Base-by-base conservation (phyloP, 2,888 invertebrate genomes). In the Dusona sp. region DNA sequence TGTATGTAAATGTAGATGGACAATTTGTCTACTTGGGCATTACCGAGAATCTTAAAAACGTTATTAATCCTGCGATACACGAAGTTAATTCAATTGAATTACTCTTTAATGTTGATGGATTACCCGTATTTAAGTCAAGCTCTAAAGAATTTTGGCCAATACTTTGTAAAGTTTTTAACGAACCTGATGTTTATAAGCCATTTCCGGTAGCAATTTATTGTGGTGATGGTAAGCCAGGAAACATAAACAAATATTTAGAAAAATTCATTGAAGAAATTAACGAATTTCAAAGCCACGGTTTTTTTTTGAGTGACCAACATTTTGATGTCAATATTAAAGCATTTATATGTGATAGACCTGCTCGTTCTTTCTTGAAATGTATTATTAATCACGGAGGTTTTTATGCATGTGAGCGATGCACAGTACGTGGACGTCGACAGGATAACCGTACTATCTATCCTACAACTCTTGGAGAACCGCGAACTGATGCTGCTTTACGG, bases 291-390 rank as follows among this genome's bases (percentile, higher is more conserved):
- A 42, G n/a, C 29, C 19, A 73, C 72, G 85, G 81, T 16, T n/a
- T 88, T 13, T 51, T 8, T 1, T 22, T 88, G 0, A n/a, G 54
- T 72, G 51, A 57, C 0, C 57, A 25, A 57, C 22, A 38, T 13
- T 85, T 72, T 38, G 33, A 65, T 11, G 75, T 88, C n/a, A 4
- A 70, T 70, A 82, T 87, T 13, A 13, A 87, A 9, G 74, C 61
- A n/a, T 79, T 86, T n/a, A 80, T 85, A 11, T 84, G 85, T 29
- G 88, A 88, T 51, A 78, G 75, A n/a, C 86, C 88, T 36, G 88
- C 84, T 22, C 61, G 84, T 64, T 57, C 88, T 33, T 82, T 88
- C 57, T 36, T 86, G 42, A 82, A 86, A 70, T 57, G 81, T 38
- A 81, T 64, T 6, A 86, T 84, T 81, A 84, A 82, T 42, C 85